A percentile compares a stretch with the other conserved stretches of the same genome.
Evolutionary conservation across 1,140 invertebrate species (phyloP).

Genomic region (Semibalanus balanoides): DNA sequence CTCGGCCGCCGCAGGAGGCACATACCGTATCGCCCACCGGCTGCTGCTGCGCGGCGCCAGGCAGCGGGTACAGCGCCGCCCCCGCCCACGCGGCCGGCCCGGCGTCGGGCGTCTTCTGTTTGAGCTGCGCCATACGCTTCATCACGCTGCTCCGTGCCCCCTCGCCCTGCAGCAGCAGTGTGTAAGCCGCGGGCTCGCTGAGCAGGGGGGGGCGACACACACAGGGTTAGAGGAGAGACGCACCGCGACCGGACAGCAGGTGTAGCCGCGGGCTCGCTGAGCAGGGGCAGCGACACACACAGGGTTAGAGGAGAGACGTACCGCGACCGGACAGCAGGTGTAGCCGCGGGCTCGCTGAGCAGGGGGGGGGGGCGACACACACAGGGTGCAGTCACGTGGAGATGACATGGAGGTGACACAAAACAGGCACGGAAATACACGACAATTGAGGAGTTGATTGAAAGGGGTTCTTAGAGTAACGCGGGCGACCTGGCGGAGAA

Average conservation of each 20-base stretch:
- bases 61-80: too few species aligned
- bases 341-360: conserved; percentile 2
- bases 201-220: not conserved
- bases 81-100: too few species aligned
- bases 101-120: not conserved
- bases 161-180: conserved; percentile 4
- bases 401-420: too few species aligned
- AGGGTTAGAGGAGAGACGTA: not conserved
- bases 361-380: not conserved
- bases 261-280: conserved; percentile 1
- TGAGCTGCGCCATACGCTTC: not conserved
- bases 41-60: too few species aligned
- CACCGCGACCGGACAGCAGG: not conserved
- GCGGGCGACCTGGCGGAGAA: too few species aligned
- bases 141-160: not conserved
- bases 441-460: too few species aligned
- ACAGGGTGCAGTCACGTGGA: too few species aligned
- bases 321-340: too few species aligned
- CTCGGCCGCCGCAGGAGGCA: too few species aligned
- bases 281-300: conserved; percentile 1
- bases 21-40: too few species aligned
- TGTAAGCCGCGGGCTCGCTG: conserved; percentile 5
- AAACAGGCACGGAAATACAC: too few species aligned
- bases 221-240: not conserved
- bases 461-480: too few species aligned